phyloP scores from a whole-genome alignment of 1,140 invertebrate genomes.

The Arion vulgaris region DNA sequence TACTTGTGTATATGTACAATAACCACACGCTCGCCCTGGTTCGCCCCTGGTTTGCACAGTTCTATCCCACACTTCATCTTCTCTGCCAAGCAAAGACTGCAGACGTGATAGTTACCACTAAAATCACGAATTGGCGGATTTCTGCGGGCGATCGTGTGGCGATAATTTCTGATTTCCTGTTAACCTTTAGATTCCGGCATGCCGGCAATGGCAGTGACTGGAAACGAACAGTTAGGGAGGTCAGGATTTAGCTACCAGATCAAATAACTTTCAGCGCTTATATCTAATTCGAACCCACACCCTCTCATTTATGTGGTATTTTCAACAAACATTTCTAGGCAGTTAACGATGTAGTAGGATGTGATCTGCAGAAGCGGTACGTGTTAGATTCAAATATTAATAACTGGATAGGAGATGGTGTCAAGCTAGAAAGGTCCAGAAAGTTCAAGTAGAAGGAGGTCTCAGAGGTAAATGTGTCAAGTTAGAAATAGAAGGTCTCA shows the following conservation, averaged over 20 bases:
- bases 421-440: too few species aligned
- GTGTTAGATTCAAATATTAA: too few species aligned
- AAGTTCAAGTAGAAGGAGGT: too few species aligned
- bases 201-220: neutral
- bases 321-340: neutral
- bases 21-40: neutral
- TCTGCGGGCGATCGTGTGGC: constrained; percentile 10
- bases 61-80: neutral
- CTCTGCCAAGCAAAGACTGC: neutral
- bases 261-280: neutral
- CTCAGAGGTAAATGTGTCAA: too few species aligned
- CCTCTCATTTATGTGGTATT: constrained; percentile 12
- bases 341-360: neutral
- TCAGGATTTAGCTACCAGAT: neutral
- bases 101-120: neutral
- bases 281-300: neutral
- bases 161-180: constrained; percentile 17
- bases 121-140: constrained; percentile 6
- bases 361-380: neutral
- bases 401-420: too few species aligned
- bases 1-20: neutral
- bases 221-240: constrained; percentile 5
- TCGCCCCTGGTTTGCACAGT: neutral
- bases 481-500: too few species aligned
- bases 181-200: constrained; percentile 12